Evolutionary conservation across 30 jellyfish, hydroid and myxozoan genomes (phyloP).

Genomic region (Catostylus mosaicus): DNA sequence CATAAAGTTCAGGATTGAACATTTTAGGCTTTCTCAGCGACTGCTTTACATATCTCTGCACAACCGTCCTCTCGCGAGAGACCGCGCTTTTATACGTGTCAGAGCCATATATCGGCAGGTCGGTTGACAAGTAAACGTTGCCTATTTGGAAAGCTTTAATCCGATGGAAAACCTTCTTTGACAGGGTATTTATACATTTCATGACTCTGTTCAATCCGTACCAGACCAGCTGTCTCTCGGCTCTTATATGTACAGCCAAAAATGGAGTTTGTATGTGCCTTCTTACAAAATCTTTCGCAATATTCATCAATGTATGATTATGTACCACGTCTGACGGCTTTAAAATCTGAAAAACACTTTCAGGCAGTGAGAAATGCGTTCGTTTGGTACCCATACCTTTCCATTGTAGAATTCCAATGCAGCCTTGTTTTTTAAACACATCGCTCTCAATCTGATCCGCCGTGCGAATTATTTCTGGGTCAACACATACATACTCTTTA

Average conservation of each 20-base stretch:
- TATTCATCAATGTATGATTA: slow-evolving; percentile 46
- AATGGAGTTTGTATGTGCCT: slow-evolving; percentile 69
- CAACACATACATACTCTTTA: slow-evolving; percentile 79
- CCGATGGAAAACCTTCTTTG: slow-evolving; percentile 44
- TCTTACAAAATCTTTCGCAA: slow-evolving; percentile 69
- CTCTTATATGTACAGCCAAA: slow-evolving; percentile 86
- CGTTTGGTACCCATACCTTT: slow-evolving; percentile 85
- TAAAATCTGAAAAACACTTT: slow-evolving; percentile 53
- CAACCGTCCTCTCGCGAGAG: slow-evolving; percentile 57
- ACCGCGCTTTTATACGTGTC: slow-evolving; percentile 73
- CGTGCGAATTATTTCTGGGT: slow-evolving; percentile 83
- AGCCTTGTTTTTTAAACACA: slow-evolving; percentile 65
- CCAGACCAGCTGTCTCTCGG: slow-evolving; percentile 80
- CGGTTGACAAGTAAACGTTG: slow-evolving; percentile 81
- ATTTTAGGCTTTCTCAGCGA: slow-evolving; percentile 45
- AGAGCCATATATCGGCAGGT: slow-evolving; percentile 84
- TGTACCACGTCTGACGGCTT: slow-evolving; percentile 83
- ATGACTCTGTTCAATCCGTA: slow-evolving; percentile 59
- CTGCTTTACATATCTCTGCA: slow-evolving; percentile 22
- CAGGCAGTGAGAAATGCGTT: slow-evolving; percentile 82
- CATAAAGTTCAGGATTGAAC: slow-evolving; percentile 66
- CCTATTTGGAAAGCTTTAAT: slow-evolving; percentile 29
- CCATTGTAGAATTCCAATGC: slow-evolving; percentile 92
- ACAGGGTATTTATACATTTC: slow-evolving; percentile 57
- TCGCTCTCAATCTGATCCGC: slow-evolving; percentile 71